phyloP scores from a whole-genome alignment of 92 coral and sea anemone genomes.

The Porites lobata region DNA sequence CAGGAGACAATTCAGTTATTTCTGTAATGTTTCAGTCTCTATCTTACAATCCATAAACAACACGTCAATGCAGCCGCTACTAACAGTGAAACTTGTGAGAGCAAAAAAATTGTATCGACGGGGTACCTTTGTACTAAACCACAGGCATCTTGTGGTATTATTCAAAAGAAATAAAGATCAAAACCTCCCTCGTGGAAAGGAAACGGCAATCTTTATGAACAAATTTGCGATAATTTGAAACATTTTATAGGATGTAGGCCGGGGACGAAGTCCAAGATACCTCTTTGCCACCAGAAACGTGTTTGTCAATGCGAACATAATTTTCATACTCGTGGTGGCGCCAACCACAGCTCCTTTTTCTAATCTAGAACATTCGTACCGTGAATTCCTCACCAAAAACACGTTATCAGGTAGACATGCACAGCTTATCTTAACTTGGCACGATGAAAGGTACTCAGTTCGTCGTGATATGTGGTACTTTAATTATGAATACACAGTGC shows the following conservation, averaged over 20 bases:
- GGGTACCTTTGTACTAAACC: neutral
- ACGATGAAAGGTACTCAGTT: constrained; percentile 7
- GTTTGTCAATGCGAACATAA: neutral
- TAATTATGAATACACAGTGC: too few species aligned
- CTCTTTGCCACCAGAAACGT: too few species aligned
- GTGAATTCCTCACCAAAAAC: neutral
- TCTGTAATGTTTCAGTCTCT: constrained; percentile 24
- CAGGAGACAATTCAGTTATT: constrained; percentile 4
- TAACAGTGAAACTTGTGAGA: neutral
- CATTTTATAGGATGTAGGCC: neutral
- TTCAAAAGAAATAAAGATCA: neutral
- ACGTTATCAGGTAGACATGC: neutral
- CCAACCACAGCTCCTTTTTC: neutral
- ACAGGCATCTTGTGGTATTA: constrained; percentile 5
- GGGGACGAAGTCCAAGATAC: neutral
- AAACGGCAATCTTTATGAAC: constrained; percentile 21
- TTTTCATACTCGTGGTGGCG: neutral
- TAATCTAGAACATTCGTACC: constrained; percentile 28
- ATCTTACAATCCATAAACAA: neutral
- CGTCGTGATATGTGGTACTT: neutral
- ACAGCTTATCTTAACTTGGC: neutral
- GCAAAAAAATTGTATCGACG: neutral
- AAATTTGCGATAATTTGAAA: constrained; percentile 9
- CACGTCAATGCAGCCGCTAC: neutral
- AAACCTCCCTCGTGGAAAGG: constrained; percentile 18